Evolutionary conservation across 1,140 invertebrate species (phyloP).

Genomic region (Monochamus saltuarius): DNA sequence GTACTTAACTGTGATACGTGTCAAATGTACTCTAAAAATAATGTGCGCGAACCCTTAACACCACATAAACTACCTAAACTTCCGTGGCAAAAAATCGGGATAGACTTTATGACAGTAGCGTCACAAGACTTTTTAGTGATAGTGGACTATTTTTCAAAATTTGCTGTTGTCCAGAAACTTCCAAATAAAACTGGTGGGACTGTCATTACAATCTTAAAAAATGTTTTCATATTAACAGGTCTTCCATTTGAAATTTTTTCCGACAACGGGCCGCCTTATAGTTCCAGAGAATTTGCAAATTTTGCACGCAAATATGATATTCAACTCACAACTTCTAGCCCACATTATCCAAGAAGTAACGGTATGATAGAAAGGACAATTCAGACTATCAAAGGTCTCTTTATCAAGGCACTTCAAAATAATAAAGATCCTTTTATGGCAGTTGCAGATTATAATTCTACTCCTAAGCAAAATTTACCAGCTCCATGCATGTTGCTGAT

Average conservation of each 20-base stretch:
- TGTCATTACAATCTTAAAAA: conserved; percentile 1
- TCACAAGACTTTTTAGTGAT: conserved; percentile 19
- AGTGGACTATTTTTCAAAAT: conserved; percentile 24
- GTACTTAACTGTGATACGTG: conserved; percentile 2
- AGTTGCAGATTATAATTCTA: conserved; percentile 19
- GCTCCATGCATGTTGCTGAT: conserved; percentile 11
- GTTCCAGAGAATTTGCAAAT: conserved; percentile 48
- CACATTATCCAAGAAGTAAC: conserved; percentile 52
- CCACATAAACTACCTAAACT: background rate
- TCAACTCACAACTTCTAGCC: conserved; percentile 45
- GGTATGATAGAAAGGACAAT: conserved; percentile 49
- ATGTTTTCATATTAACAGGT: background rate
- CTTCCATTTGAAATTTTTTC: conserved; percentile 35
- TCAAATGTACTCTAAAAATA: conserved; percentile 1
- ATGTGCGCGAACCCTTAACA: background rate
- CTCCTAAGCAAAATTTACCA: conserved; percentile 18
- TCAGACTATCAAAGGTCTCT: conserved; percentile 8
- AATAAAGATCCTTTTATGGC: conserved; percentile 18
- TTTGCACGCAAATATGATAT: conserved; percentile 52
- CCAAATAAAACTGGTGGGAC: background rate
- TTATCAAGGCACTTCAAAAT: conserved; percentile 7
- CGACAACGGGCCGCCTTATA: conserved; percentile 54
- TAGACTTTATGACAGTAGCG: conserved; percentile 15
- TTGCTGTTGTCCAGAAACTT: conserved; percentile 17
- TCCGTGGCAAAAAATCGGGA: conserved; percentile 12